phyloP scores from a whole-genome alignment of 2,888 invertebrate species.

The Hirtodrosophila trivittata region DNA sequence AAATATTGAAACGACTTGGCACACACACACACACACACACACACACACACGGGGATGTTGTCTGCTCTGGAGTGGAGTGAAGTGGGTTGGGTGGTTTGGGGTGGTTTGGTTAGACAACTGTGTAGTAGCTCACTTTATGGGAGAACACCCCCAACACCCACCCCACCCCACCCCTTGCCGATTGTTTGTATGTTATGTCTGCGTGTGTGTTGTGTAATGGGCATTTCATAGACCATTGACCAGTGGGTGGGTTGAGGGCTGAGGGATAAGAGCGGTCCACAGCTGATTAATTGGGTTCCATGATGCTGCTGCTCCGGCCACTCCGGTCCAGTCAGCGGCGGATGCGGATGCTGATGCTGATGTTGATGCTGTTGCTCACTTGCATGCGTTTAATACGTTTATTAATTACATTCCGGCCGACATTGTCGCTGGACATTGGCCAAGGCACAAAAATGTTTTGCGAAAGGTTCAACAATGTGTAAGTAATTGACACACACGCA shows the following conservation, averaged over 20 bases:
- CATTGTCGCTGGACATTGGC: constrained; percentile 51
- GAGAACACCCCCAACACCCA: constrained; percentile 14
- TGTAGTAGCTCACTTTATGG: not conserved
- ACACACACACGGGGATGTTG: constrained; percentile 27
- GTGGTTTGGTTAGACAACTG: not conserved
- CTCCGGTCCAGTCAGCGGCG: not conserved
- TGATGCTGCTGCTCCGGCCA: constrained; percentile 34
- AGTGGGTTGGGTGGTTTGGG: not conserved
- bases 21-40: constrained; percentile 10
- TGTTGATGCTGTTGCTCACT: constrained; percentile 50
- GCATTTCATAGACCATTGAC: constrained; percentile 79
- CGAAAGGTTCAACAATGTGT: constrained; percentile 72
- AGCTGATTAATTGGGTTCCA: constrained; percentile 74
- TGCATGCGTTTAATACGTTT: constrained; percentile 78
- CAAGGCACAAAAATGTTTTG: constrained; percentile 57
- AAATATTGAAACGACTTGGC: constrained; percentile 67
- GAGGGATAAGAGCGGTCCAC: constrained; percentile 30
- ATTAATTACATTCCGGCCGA: constrained; percentile 74
- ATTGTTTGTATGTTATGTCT: constrained; percentile 1
- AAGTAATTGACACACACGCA: constrained; percentile 63
- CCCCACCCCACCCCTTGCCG: not conserved
- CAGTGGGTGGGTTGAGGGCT: constrained; percentile 39
- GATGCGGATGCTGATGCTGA: constrained; percentile 2
- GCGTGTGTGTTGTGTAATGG: constrained; percentile 58
- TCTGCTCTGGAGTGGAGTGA: not conserved